Conservation (phyloP, 2,888 invertebrate genomes). For the Cheilosia soror region DNA sequence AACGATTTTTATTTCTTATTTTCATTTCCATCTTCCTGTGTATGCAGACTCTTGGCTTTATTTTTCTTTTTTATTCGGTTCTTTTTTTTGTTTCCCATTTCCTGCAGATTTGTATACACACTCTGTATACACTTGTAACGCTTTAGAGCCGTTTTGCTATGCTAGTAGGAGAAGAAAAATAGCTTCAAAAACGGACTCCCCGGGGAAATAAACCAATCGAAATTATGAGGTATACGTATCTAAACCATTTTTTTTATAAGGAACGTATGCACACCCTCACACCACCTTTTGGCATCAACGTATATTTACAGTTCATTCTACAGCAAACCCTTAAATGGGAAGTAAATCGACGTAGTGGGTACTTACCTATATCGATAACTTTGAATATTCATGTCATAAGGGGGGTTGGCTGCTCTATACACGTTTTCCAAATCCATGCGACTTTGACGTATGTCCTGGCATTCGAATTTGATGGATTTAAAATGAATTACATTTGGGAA, state of each 20-base stretch:
- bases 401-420: slow-evolving; percentile 16
- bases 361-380: slow-evolving; percentile 62
- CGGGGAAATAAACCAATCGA: slow-evolving; percentile 74
- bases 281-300: neutral
- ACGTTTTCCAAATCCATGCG: slow-evolving; percentile 34
- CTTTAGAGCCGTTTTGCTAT: slow-evolving; percentile 35
- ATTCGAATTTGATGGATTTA: slow-evolving; percentile 57
- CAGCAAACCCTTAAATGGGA: slow-evolving; percentile 47
- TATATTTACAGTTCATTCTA: slow-evolving; percentile 42
- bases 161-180: slow-evolving; percentile 6
- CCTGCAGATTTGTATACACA: slow-evolving; percentile 55
- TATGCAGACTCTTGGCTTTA: slow-evolving; percentile 36
- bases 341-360: slow-evolving; percentile 66
- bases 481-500: slow-evolving; percentile 61
- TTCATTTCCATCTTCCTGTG: slow-evolving; percentile 29
- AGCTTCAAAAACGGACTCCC: slow-evolving; percentile 67
- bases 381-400: slow-evolving; percentile 67
- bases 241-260: slow-evolving; percentile 23
- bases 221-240: slow-evolving; percentile 69
- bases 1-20: slow-evolving; percentile 71
- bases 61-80: slow-evolving; percentile 38
- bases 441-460: slow-evolving; percentile 58
- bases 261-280: slow-evolving; percentile 12
- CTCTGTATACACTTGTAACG: slow-evolving; percentile 30
- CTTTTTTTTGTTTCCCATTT: slow-evolving; percentile 55